A percentile compares a stretch with the other conserved stretches of the same genome.
phyloP scores from a whole-genome alignment of 2,797 vertebrate genomes.

The Cossypha niveicapilla region DNA sequence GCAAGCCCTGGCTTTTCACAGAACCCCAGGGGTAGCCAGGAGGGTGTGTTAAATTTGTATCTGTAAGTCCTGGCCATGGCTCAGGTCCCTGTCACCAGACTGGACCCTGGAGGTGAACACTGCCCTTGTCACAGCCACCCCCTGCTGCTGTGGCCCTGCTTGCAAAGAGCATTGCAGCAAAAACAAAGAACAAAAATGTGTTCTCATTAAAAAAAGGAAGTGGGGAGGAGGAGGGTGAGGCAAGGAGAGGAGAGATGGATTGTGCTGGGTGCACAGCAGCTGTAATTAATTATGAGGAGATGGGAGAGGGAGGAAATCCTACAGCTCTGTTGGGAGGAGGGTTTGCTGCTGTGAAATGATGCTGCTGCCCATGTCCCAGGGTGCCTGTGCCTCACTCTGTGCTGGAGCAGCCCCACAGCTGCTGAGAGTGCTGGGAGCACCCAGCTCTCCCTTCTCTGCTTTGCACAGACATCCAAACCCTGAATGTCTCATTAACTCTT shows the following conservation, averaged over 20 bases:
- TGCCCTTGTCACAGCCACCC: neutral
- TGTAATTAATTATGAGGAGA: neutral
- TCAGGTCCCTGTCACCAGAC: fast-evolving
- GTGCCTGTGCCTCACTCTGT: neutral
- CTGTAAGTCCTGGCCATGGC: neutral
- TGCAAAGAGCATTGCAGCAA: neutral
- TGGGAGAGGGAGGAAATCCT: neutral
- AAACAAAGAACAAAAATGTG: neutral
- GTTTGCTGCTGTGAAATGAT: fast-evolving
- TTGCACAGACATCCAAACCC: fast-evolving
- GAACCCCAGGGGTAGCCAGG: neutral
- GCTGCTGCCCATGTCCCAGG: neutral
- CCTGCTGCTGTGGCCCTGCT: neutral
- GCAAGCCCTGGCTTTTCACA: neutral
- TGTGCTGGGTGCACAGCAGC: neutral
- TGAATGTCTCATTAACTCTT: neutral
- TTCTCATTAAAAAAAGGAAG: neutral
- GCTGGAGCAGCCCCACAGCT: fast-evolving
- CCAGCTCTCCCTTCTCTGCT: neutral
- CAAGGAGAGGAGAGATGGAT: neutral
- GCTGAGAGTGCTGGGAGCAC: neutral
- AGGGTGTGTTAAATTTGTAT: neutral
- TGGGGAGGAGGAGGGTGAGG: neutral
- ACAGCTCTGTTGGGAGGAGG: neutral
- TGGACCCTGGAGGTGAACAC: neutral